Evolutionary conservation across 1,140 invertebrate genomes (phyloP).

Genomic region (Aphaenogaster rudis): DNA sequence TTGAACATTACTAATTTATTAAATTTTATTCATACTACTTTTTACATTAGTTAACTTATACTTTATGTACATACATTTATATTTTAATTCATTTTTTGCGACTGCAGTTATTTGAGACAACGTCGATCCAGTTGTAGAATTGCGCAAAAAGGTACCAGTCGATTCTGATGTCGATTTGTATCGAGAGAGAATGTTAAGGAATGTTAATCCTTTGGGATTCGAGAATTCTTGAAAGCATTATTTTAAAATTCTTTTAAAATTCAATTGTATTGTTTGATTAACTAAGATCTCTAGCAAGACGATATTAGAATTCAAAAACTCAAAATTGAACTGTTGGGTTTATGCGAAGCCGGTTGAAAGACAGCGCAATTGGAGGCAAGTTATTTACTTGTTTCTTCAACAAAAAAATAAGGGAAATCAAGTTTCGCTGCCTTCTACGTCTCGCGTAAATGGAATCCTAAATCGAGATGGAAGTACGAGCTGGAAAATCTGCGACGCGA

Average conservation of each 20-base stretch:
- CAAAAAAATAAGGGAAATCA: neutral
- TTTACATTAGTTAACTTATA: too few relatives aligned
- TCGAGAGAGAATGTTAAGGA: neutral
- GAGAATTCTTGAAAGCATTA: neutral
- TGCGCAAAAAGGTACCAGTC: neutral
- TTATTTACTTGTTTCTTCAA: neutral
- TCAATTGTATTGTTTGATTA: neutral
- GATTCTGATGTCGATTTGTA: neutral
- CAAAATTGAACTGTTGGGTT: neutral
- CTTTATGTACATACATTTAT: neutral
- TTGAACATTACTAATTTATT: too few relatives aligned
- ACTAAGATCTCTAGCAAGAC: neutral
- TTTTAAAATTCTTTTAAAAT: neutral
- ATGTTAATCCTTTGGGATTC: neutral
- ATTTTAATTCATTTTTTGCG: neutral
- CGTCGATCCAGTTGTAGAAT: neutral
- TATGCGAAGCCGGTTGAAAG: neutral
- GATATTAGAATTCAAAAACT: neutral
- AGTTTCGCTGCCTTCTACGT: too few relatives aligned
- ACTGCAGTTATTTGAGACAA: neutral
- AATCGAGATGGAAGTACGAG: neutral
- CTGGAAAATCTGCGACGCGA: neutral
- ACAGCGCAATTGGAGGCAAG: neutral
- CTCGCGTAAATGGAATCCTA: neutral
- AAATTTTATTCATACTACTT: too few relatives aligned